These are phyloP conservation scores for Drymonia ruficornis DNA, from an alignment of 2,888 invertebrate genomes.

Conservation along the genomic window DNA sequence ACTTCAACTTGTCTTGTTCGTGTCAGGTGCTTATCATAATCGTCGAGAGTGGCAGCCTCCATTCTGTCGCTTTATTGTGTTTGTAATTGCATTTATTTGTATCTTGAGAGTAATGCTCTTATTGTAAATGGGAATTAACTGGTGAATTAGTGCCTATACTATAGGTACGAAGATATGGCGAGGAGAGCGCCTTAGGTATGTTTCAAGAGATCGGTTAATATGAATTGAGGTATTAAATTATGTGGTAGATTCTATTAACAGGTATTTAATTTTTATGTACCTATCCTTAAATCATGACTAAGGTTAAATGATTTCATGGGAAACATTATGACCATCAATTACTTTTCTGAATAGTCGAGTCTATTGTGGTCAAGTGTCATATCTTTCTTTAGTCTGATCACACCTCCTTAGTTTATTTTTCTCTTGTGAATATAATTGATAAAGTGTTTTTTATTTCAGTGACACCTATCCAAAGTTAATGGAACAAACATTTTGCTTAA, in stretches of 20 bases:
- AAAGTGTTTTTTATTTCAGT: not conserved
- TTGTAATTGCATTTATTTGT: constrained; percentile 53
- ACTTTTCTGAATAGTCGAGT: too few species aligned
- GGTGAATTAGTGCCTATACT: not conserved
- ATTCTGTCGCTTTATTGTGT: constrained; percentile 48
- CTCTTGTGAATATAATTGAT: not conserved
- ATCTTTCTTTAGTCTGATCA: too few species aligned
- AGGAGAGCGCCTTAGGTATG: not conserved
- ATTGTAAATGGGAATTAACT: constrained; percentile 6
- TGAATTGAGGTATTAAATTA: too few species aligned
- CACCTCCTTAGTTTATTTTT: too few species aligned
- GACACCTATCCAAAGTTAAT: not conserved
- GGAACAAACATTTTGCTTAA: not conserved
- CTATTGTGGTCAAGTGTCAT: too few species aligned
- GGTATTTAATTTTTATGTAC: too few species aligned
- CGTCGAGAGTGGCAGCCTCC: constrained; percentile 33
- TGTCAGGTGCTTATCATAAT: constrained; percentile 53
- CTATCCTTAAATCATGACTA: too few species aligned
- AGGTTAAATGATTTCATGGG: too few species aligned
- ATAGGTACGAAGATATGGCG: not conserved
- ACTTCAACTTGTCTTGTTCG: constrained; percentile 51
- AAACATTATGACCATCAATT: too few species aligned
- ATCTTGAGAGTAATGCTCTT: constrained; percentile 22
- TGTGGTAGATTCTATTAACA: not conserved
- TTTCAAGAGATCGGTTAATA: too few species aligned